phyloP scores from a whole-genome alignment of 2,797 vertebrate species.

The Leptodactylus fallax region DNA sequence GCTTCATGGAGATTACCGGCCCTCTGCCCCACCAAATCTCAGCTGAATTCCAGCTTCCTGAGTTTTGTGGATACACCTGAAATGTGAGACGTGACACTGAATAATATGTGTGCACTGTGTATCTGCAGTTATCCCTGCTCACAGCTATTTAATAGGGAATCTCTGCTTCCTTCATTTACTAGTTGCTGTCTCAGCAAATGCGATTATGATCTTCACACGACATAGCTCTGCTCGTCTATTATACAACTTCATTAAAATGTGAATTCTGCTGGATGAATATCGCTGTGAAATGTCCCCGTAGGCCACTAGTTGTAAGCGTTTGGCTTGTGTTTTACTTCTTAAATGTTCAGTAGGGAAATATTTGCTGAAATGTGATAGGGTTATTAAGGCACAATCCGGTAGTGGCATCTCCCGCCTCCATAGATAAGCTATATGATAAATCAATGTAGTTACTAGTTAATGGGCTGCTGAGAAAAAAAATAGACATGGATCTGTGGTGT shows the following conservation, averaged over 20 bases:
- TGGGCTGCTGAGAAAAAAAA: neutral
- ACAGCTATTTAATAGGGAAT: neutral
- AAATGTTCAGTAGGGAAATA: slow-evolving; percentile 21
- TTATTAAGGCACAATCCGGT: neutral
- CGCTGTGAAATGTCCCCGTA: neutral
- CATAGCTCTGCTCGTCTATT: slow-evolving; percentile 8
- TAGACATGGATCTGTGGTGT: neutral
- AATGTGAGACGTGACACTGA: neutral
- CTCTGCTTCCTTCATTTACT: neutral
- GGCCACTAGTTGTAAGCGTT: neutral
- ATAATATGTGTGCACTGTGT: slow-evolving; percentile 1
- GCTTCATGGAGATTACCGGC: too few relatives aligned
- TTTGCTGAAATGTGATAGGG: slow-evolving; percentile 6
- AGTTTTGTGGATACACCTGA: slow-evolving; percentile 6
- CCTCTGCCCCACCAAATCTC: neutral
- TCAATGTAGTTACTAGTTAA: neutral
- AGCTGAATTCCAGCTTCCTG: neutral
- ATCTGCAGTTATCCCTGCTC: neutral
- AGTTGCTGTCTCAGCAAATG: slow-evolving; percentile 11
- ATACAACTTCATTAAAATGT: slow-evolving; percentile 31
- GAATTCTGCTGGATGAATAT: neutral
- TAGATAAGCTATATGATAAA: neutral
- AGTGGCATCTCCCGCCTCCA: neutral
- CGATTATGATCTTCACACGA: slow-evolving; percentile 3
- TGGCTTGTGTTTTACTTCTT: slow-evolving; percentile 3